Conservation (phyloP, 2,113 vertebrate genomes). For the Epinephelus fuscoguttatus region DNA sequence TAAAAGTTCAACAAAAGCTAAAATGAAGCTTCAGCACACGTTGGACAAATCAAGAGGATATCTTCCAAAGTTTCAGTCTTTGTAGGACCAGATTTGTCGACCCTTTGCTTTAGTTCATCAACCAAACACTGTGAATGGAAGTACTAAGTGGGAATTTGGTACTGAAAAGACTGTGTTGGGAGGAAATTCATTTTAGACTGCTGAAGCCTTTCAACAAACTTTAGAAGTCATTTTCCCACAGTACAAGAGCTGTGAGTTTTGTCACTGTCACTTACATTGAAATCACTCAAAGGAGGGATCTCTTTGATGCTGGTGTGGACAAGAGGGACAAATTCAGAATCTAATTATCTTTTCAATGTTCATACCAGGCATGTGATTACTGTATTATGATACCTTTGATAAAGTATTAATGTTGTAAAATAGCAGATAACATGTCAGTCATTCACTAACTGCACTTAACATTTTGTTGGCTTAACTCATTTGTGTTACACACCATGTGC, state of each 20-base stretch:
- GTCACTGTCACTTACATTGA: not conserved
- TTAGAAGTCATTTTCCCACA: not conserved
- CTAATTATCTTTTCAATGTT: not conserved
- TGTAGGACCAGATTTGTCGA: not conserved
- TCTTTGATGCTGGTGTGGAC: not conserved
- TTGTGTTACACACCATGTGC: conserved; percentile 10
- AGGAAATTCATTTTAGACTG: not conserved
- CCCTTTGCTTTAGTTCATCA: not conserved
- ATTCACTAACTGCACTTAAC: not conserved
- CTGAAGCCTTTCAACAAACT: not conserved
- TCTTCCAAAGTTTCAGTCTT: not conserved
- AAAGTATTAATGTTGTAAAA: not conserved
- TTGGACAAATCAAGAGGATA: not conserved
- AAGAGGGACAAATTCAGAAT: not conserved
- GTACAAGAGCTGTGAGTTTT: not conserved
- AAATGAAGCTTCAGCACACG: not conserved
- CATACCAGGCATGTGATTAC: not conserved
- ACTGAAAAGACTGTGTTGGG: not conserved
- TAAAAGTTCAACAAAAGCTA: not conserved
- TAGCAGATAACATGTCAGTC: not conserved
- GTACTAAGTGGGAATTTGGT: not conserved
- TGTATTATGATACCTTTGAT: not conserved
- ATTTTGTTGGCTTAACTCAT: conserved; percentile 8
- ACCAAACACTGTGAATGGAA: not conserved
- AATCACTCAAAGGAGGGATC: not conserved